Evolutionary conservation across 1,140 invertebrate genomes (phyloP), one percentile per base, ranked within the genome.

Genomic region (Caenorhabditis brenneri): DNA sequence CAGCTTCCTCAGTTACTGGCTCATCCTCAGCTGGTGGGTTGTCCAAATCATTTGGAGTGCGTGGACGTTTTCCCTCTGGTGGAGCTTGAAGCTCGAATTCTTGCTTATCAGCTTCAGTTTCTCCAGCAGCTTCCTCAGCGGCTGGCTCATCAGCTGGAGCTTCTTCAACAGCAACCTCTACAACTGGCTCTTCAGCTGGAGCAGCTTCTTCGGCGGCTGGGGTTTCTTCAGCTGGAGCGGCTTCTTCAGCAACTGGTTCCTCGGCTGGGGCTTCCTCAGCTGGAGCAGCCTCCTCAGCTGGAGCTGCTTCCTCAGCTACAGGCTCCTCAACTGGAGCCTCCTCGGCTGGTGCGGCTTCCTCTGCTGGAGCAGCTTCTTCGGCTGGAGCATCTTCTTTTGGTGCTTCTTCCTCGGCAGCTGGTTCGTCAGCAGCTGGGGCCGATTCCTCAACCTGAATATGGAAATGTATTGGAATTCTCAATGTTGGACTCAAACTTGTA

Each of bases 41-140:
- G 58, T 90, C 89, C 55, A 90, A 80, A 36, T 91, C 87, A 81
- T 90, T 90, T 24, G 89, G 90, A 48, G 89, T 90, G 27, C 89
- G 84, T 15, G 90, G 88, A 29, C 89, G 82, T 74, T 89, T 91
- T 5, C 89, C 88, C 60, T 87, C 82, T 79, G 89, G 89, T n/a
- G 87, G 87, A 46, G 85, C 86, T 74, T 87, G 87, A 46, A 91
- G 87, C 46, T 88, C 85, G 60, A 90, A 90, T 16, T 65, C 49
- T 39, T 89, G 39, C 58, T 81, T 80, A 16, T 79, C 82, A 19
- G 81, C 79, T 49, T 69, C 82, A 74, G 36, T 36, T 46, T 88
- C 88, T 3, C 53, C 81, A 24, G 48, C 33, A 16, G 86, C 58
- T 51, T 85, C 80, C 55, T 88, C 87, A 22, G 84, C 88, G 22